These are phyloP conservation scores for Aquatica leii DNA, from an alignment of 2,888 invertebrate genomes.

Conservation along the genomic window DNA sequence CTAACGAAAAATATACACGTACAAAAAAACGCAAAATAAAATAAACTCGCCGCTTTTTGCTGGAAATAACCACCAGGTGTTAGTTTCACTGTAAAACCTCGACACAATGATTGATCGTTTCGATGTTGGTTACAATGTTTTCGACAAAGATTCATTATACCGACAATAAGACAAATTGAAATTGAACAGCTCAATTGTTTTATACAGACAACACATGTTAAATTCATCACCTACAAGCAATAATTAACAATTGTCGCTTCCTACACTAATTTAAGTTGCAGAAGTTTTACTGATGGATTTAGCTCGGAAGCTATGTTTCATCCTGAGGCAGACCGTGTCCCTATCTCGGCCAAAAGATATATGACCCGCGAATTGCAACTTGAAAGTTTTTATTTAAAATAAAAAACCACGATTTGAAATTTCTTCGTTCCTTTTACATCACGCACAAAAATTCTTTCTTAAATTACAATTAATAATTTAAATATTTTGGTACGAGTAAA, in stretches of 20 bases:
- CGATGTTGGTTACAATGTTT: constrained; percentile 44
- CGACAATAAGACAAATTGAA: constrained; percentile 48
- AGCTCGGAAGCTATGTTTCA: constrained; percentile 33
- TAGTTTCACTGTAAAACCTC: constrained; percentile 35
- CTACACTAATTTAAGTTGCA: constrained; percentile 33
- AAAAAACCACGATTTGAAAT: constrained; percentile 1
- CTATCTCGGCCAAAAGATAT: constrained; percentile 37
- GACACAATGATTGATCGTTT: constrained; percentile 47
- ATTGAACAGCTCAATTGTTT: constrained; percentile 42
- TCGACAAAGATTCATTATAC: constrained; percentile 44
- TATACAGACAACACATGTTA: constrained; percentile 34
- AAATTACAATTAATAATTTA: too few species aligned
- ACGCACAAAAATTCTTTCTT: background rate
- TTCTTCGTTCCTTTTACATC: background rate
- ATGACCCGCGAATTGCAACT: constrained; percentile 38
- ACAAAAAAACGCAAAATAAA: constrained; percentile 33
- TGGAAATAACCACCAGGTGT: constrained; percentile 41
- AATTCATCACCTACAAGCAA: constrained; percentile 36
- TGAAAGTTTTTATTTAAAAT: constrained; percentile 22
- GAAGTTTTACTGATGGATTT: constrained; percentile 33
- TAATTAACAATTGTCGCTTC: constrained; percentile 33
- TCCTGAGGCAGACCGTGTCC: constrained; percentile 30
- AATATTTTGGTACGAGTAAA: too few species aligned
- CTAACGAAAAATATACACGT: constrained; percentile 30
- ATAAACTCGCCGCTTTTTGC: constrained; percentile 34